Base-by-base conservation (phyloP, 1,140 invertebrate species). In the Tetragonula clypearis region DNA sequence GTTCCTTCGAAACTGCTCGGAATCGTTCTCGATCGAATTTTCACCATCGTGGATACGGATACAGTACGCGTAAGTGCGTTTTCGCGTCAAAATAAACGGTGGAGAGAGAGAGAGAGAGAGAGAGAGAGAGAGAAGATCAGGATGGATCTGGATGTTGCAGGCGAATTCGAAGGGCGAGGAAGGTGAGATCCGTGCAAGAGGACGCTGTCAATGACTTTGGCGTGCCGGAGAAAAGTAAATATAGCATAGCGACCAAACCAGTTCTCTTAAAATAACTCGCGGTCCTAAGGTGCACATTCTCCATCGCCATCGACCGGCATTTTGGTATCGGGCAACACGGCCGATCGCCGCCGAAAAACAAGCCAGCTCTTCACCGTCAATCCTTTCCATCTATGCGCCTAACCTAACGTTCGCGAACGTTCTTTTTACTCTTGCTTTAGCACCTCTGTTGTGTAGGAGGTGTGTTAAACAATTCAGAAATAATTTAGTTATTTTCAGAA, bases 181-280 rank as follows among this genome's bases (percentile, higher is more conserved):
- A 88, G 62, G 83, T 78, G 79, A 87, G 78, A 78, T 55, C 69
- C 62, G 53, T 65, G 84, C 73, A 55, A 88, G 83, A 86, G 75
- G 82, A 89, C 78, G 82, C 88, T 90, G 88, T 92, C 91, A 90
- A 92, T 91, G 90, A 91, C 91, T 92, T 87, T 87, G 88, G 86
- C 87, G 58, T 87, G 87, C 86, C 86, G 79, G 90, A 87, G 86
- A 90, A 92, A 92, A 91, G 91, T 92, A 93, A 93, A 93, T 92
- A 93, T 93, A 93, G 90, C 92, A 85, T 85, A 75, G 87, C 88
- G 80, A 89, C 92, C 90, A 93, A 93, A 93, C 92, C 92, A 92
- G 92, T 93, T 92, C 90, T 93, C 92, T 93, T 90, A 93, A 93
- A 93, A 93, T 93, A 93, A 93, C 91, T 92, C 79, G 87, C 85